Evolutionary conservation across 2,113 vertebrate genomes (phyloP), one percentile per base, ranked within the genome.

Genomic region (Rhinopomastus cyanomelas): DNA sequence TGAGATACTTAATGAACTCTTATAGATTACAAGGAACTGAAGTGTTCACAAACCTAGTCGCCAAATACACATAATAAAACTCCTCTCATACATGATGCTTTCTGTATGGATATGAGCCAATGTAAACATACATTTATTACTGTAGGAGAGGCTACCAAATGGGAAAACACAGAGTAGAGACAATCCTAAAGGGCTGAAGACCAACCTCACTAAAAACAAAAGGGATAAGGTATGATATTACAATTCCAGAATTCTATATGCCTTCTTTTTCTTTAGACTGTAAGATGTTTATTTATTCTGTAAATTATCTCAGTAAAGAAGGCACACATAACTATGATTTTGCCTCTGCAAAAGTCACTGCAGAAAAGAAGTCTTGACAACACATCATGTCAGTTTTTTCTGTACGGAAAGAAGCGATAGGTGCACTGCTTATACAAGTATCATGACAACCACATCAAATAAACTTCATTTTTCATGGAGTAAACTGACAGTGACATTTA

Each of bases 401-500:
- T 97, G 87, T 91, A 90, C 81, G 81, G 81, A 82, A 88, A 64
- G 80, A 96, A 97, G 92, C 92, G 95, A 97, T 96, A 96, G 94
- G 92, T 97, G 96, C 96, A 96, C 80, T 97, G 96, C 97, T 98
- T 98, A 96, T 94, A 98, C 96, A 98, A 97, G 96, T 75, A 95
- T 92, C 89, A 95, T 98, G 98, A 98, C 98, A 98, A 96, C 60
- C 95, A 87, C 91, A 97, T 97, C 97, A 97, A 95, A 97, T 96
- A 97, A 96, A 97, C 91, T 97, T 98, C 95, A 97, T 97, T 98
- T 98, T 98, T 96, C 95, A 95, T 95, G 96, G 96, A 96, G 96
- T 96, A 98, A 98, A 97, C 95, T 97, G 97, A 97, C 97, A 98
- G 94, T 97, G 97, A 97, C 97, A 98, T 98, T 98, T 98, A 97